phyloP scores from a whole-genome alignment of 2,797 vertebrate species.

The Anguilla pacifica region DNA sequence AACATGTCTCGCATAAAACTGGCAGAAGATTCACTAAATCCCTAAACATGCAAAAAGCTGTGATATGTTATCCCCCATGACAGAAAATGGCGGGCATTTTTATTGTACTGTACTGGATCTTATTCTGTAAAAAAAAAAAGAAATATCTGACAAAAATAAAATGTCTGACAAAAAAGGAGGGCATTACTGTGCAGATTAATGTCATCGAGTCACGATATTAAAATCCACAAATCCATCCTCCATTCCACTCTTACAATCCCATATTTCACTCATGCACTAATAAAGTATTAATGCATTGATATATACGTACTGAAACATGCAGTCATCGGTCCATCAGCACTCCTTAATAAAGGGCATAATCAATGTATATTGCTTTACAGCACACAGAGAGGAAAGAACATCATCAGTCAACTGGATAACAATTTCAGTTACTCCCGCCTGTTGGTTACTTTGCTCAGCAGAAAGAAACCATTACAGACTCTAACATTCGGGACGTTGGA shows the following conservation, averaged over 20 bases:
- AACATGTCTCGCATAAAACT: not conserved
- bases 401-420: not conserved
- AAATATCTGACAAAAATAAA: not conserved
- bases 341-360: not conserved
- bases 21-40: not conserved
- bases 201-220: not conserved
- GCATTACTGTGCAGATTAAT: not conserved
- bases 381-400: not conserved
- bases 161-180: not conserved
- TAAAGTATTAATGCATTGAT: not conserved
- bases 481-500: not conserved
- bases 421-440: not conserved
- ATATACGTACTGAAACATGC: not conserved
- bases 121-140: not conserved
- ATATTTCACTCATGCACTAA: not conserved
- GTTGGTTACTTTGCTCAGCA: not conserved
- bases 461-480: not conserved
- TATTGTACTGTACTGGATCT: not conserved
- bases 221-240: not conserved
- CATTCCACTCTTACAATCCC: not conserved
- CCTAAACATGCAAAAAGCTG: not conserved
- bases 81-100: slow-evolving; percentile 1
- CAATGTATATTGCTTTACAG: not conserved
- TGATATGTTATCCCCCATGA: no score
- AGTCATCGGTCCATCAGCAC: not conserved